Percentiles rank a stretch among this genome's conserved stretches.
Conservation (phyloP, 2,888 invertebrate species). For the Chirona hameri region DNA sequence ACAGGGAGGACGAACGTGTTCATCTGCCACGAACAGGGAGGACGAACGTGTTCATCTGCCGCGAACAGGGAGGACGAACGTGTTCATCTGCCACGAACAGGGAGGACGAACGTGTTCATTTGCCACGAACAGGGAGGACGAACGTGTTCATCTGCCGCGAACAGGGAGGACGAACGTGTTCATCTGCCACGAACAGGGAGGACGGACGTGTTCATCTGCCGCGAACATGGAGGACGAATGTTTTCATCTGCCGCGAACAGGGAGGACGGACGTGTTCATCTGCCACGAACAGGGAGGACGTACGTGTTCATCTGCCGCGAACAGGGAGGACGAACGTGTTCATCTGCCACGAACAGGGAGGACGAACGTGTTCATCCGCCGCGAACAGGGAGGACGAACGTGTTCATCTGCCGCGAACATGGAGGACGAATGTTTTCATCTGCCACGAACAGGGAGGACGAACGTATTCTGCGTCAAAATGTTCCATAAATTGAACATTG, state of each 20-base stretch:
- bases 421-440: not conserved
- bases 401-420: constrained; percentile 28
- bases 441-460: too few species aligned
- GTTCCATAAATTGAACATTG: too few species aligned
- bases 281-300: not conserved
- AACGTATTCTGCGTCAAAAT: too few species aligned
- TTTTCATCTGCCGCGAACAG: constrained; percentile 28
- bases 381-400: not conserved
- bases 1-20: not conserved
- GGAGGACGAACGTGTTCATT: not conserved
- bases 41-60: not conserved
- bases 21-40: not conserved
- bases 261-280: not conserved
- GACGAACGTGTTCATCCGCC: not conserved
- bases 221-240: not conserved
- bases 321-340: not conserved
- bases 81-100: constrained; percentile 28
- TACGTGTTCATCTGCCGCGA: constrained; percentile 31
- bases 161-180: not conserved
- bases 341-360: not conserved
- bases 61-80: not conserved
- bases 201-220: not conserved
- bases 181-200: not conserved
- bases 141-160: constrained; percentile 32
- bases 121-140: not conserved